Base-by-base conservation (phyloP, 2,797 vertebrate species). In the Anguilla pacifica region DNA sequence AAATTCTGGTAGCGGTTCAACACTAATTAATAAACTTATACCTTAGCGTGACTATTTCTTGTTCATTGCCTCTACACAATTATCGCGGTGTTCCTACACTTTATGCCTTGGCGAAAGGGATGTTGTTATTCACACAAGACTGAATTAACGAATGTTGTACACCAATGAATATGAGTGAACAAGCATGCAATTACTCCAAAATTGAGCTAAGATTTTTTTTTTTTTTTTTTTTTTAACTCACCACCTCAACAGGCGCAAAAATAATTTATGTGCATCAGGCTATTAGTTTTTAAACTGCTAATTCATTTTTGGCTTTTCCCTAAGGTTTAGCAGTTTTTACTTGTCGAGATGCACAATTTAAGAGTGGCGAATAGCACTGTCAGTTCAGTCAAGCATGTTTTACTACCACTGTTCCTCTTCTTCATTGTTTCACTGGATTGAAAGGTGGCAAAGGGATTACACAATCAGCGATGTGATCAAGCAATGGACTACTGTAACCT, bases 141-240 rank as follows among this genome's bases (percentile, higher is more conserved):
- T 87, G 92, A 91, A 94, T 93, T 91, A 90, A 93, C 91, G 83
- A 88, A 82, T 77, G 87, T 89, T 15, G 85, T 91, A 92, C 91
- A 92, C 90, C 87, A 77, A 87, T 59, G 85, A 87, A 91, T 89
- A 88, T 87, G 72, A 59, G 92, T 89, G 87, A 90, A 91, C 88
- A 91, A 88, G 91, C 90, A 85, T 59, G 86, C 39, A 81, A 90
- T 92, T 91, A 64, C 72, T 57, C 57, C 0, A 74, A 74, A 74
- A 74, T 35, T 11, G 7, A 35, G 28, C 28, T 35, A 82, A 86
- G 28, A 39, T 31, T 87, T n/a, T 28, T 84, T 89, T 88, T 85
- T n/a, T 28, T 84, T 89, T 88, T 85, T n/a, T 85, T 89, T 88
- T 85, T 77, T 77, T 22, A 13, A 79, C 74, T 49, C 43, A 39